Percentiles rank a stretch among this genome's conserved stretches.
Conservation (phyloP, 2,888 invertebrate genomes). For the Pterobdella sp. region DNA sequence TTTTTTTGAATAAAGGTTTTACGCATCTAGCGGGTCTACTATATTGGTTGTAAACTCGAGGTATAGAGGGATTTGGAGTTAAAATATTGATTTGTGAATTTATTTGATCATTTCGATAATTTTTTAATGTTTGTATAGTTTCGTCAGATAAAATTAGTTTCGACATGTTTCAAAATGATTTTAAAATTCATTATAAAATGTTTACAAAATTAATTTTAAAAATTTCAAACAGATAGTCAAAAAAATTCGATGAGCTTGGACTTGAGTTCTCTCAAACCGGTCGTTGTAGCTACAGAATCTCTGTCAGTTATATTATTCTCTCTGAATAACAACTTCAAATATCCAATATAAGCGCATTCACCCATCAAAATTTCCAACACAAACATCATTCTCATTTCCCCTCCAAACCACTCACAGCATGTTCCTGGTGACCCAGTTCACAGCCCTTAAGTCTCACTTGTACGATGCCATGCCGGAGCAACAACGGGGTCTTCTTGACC, state of each 20-base stretch:
- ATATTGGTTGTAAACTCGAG: no score
- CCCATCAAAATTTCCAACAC: neutral
- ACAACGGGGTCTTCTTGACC: slow-evolving; percentile 56
- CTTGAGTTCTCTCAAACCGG: neutral
- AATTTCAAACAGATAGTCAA: no score
- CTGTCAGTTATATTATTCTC: neutral
- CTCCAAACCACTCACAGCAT: slow-evolving; percentile 52
- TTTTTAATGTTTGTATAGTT: neutral
- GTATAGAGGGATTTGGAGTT: no score
- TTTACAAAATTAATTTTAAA: no score
- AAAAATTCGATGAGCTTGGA: no score
- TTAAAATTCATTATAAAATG: no score
- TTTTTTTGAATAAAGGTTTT: no score
- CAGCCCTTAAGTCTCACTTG: slow-evolving; percentile 72
- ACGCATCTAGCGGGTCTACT: no score
- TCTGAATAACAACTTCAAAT: neutral
- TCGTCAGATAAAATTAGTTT: no score
- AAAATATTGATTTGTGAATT: no score
- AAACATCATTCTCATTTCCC: neutral
- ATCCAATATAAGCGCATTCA: neutral
- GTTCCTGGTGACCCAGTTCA: slow-evolving; percentile 79
- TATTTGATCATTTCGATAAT: neutral
- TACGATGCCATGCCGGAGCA: slow-evolving; percentile 67
- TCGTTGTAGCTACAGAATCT: neutral
- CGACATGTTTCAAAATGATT: no score